These are phyloP conservation scores for Corythaeola cristata DNA, from an alignment of 2,113 vertebrate genomes.

Conservation along the genomic window DNA sequence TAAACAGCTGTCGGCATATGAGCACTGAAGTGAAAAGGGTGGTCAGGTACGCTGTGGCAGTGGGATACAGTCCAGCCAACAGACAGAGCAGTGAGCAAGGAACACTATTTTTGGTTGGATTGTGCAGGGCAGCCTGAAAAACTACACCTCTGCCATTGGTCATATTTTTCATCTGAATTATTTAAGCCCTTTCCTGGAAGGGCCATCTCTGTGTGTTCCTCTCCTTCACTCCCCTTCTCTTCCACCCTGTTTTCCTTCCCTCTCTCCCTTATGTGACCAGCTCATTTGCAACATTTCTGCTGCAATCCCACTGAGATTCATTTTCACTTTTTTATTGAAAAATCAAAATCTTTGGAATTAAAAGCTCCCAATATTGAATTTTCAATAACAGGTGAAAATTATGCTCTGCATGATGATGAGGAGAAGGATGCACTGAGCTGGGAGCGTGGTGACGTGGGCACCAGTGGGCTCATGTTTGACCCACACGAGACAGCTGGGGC, in stretches of 20 bases:
- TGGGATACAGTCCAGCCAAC: background rate
- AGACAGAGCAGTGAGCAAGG: background rate
- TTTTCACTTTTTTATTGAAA: constrained; percentile 80
- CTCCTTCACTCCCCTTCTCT: background rate
- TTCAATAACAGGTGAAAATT: constrained; percentile 80
- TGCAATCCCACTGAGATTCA: constrained; percentile 67
- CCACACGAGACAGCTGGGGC: background rate
- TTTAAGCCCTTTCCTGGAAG: constrained; percentile 1
- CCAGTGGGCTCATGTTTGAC: background rate
- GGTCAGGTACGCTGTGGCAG: background rate
- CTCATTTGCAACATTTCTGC: constrained; percentile 60
- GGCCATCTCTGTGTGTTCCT: background rate
- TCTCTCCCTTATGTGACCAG: background rate
- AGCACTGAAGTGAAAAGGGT: background rate
- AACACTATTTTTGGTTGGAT: background rate
- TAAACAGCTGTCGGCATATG: background rate
- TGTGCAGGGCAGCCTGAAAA: background rate
- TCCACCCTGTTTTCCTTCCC: background rate
- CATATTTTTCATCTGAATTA: constrained; percentile 2
- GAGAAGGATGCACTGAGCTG: constrained; percentile 3
- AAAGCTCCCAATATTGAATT: constrained; percentile 75
- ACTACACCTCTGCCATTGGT: background rate
- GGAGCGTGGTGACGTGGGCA: background rate
- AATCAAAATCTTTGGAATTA: constrained; percentile 77
- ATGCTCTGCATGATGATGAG: constrained; percentile 55